These are phyloP conservation scores for Oreochromis spilurus DNA, from an alignment of 2,113 vertebrate genomes.

Conservation along the genomic window DNA sequence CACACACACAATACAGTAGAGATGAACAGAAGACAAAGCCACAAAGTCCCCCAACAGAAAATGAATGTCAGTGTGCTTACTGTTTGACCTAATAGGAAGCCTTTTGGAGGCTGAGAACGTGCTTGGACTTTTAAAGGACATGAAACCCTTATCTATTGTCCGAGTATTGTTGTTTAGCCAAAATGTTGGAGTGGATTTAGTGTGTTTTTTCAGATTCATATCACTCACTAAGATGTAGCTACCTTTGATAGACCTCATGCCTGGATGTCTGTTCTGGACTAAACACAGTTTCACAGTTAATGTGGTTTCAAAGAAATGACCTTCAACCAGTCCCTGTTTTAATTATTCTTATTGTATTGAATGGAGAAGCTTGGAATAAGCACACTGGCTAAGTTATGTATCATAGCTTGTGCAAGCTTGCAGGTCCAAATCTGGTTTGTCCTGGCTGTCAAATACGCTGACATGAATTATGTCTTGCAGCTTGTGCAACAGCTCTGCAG, in stretches of 20 bases:
- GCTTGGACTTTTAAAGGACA: conserved; percentile 31
- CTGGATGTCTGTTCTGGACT: background rate
- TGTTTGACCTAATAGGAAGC: conserved; percentile 17
- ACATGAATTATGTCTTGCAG: background rate
- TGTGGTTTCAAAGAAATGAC: background rate
- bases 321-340: background rate
- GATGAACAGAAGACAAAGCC: conserved; percentile 49
- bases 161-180: background rate
- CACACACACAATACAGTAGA: conserved; percentile 46
- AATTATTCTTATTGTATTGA: background rate
- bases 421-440: conserved; percentile 1
- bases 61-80: conserved; percentile 9
- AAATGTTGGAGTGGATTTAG: background rate
- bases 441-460: background rate
- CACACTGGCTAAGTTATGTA: background rate
- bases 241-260: background rate
- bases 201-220: background rate
- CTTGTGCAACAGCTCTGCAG: background rate
- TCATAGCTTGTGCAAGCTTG: background rate
- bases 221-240: background rate
- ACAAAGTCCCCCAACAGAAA: background rate
- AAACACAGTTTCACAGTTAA: background rate
- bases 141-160: background rate
- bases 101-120: conserved; percentile 1
- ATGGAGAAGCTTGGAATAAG: background rate